Conservation (phyloP, 2,113 vertebrate species). For the Cricetomys ansorgei region DNA sequence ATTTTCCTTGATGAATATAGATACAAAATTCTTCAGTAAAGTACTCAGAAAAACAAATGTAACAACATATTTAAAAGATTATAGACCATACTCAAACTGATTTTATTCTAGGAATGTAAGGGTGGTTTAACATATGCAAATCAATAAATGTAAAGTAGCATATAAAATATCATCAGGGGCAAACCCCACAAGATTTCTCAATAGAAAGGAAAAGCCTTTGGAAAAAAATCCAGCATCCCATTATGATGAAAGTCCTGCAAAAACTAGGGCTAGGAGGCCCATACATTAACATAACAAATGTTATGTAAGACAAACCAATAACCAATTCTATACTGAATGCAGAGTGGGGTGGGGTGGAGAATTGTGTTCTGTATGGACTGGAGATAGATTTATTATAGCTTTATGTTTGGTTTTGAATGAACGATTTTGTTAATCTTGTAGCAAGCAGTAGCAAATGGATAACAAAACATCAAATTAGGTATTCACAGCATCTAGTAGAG, state of each 20-base stretch:
- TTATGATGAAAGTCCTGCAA: background rate
- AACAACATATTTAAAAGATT: background rate
- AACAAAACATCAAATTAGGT: background rate
- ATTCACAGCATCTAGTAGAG: background rate
- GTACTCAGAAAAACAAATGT: background rate
- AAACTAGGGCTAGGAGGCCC: background rate
- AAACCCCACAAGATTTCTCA: background rate
- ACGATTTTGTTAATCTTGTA: background rate
- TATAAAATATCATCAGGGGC: background rate
- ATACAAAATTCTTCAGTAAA: background rate
- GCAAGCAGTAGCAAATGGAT: background rate
- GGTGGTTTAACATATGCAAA: background rate
- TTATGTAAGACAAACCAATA: background rate
- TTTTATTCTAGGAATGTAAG: background rate
- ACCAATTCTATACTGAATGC: background rate
- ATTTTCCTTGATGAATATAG: background rate
- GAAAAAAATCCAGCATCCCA: no score
- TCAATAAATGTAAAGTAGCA: background rate
- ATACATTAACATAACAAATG: background rate
- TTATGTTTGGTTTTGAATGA: background rate
- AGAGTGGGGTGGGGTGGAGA: background rate
- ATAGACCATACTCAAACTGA: background rate
- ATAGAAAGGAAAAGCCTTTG: background rate
- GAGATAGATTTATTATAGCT: background rate
- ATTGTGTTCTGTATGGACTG: background rate